Evolutionary conservation across 2,888 invertebrate species (phyloP).

Genomic region (Malthinus flaveolus): DNA sequence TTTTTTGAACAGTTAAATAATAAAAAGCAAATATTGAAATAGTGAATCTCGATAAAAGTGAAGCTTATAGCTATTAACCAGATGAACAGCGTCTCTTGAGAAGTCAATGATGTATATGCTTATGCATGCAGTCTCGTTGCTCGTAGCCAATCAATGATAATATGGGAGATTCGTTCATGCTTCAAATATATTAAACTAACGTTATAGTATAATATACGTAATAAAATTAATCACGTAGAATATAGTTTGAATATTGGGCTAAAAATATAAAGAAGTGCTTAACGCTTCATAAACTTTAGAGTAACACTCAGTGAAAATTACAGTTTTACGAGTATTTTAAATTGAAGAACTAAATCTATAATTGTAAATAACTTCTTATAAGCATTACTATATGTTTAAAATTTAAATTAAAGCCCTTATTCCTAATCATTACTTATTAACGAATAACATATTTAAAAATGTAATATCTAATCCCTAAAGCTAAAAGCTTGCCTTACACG

Average conservation of each 20-base stretch:
- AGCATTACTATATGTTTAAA: too few species aligned
- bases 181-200: slow-evolving; percentile 15
- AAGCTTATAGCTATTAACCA: slow-evolving; percentile 24
- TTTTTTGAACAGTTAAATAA: not conserved
- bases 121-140: slow-evolving; percentile 18
- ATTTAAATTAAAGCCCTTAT: too few species aligned
- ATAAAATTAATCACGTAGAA: slow-evolving; percentile 2
- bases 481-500: too few species aligned
- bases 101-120: slow-evolving; percentile 19
- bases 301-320: too few species aligned
- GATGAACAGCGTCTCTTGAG: slow-evolving; percentile 22
- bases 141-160: slow-evolving; percentile 23
- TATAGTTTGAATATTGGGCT: not conserved
- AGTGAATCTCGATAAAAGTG: slow-evolving; percentile 11
- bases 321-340: too few species aligned
- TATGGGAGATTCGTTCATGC: slow-evolving; percentile 24
- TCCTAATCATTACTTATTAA: too few species aligned
- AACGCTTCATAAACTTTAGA: too few species aligned
- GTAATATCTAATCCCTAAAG: too few species aligned
- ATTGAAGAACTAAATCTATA: too few species aligned
- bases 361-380: too few species aligned
- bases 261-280: not conserved
- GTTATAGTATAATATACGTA: slow-evolving; percentile 5
- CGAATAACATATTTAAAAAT: too few species aligned
- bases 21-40: not conserved